These are phyloP conservation scores for Cryptus viduatorius DNA, from an alignment of 2,888 invertebrate species.

Conservation along the genomic window DNA sequence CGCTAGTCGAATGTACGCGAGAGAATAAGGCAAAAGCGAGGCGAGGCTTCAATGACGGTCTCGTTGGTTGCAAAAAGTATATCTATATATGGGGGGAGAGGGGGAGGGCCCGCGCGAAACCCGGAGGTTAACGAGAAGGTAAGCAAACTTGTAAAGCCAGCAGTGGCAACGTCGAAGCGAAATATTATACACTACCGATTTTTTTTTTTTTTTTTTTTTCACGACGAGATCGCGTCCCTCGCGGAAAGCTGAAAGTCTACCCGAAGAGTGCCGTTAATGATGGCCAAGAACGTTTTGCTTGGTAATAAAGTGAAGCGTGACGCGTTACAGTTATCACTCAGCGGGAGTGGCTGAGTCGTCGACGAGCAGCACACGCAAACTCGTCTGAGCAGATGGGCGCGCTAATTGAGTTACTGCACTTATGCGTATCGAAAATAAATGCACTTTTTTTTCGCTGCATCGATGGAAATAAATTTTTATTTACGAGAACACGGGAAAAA, in stretches of 20 bases:
- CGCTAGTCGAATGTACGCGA: background rate
- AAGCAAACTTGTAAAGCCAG: conserved; percentile 22
- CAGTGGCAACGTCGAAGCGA: background rate
- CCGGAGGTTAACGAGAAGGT: conserved; percentile 30
- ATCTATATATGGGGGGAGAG: conserved; percentile 14
- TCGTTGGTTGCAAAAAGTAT: conserved; percentile 18
- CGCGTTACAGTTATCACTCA: background rate
- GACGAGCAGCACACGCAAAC: background rate
- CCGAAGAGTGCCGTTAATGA: conserved; percentile 16
- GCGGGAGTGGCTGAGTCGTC: background rate
- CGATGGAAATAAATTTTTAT: too few species aligned
- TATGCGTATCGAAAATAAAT: background rate
- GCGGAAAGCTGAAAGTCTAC: conserved; percentile 14
- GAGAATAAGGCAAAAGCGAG: conserved; percentile 22
- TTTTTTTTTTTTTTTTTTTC: background rate
- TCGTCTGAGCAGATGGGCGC: background rate
- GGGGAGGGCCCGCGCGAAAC: background rate
- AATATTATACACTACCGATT: background rate
- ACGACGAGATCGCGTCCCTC: background rate
- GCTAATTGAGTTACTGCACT: background rate
- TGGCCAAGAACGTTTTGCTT: conserved; percentile 26
- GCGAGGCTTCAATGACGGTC: conserved; percentile 32
- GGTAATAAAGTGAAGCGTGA: background rate
- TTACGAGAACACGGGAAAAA: too few species aligned
- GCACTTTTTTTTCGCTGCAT: too few species aligned